phyloP scores from a whole-genome alignment of 2,113 vertebrate species.

The Lasiurus borealis region DNA sequence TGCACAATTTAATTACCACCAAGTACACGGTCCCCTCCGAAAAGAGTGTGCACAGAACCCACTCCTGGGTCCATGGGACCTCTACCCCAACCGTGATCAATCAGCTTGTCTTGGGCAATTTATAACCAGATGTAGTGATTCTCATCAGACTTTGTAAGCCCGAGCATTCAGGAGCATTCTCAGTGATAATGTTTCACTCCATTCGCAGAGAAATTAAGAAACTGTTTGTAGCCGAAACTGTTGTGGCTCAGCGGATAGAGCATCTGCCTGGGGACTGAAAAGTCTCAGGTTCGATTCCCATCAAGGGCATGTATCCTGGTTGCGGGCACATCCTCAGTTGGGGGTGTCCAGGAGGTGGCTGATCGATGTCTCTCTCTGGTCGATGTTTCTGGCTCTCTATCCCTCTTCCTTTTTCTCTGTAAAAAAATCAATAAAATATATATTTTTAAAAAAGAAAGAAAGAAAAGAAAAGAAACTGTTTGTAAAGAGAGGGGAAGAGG shows the following conservation, averaged over 20 bases:
- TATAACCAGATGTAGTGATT: not conserved
- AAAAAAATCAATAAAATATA: no score
- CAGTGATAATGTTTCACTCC: not conserved
- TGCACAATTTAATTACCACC: not conserved
- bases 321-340: no score
- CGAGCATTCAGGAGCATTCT: not conserved
- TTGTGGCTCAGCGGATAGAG: no score
- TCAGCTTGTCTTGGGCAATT: not conserved
- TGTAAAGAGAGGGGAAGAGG: not conserved
- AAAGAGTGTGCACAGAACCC: not conserved
- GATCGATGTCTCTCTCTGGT: no score
- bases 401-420: no score
- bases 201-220: not conserved
- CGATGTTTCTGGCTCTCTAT: no score
- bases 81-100: not conserved
- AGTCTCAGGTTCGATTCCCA: no score
- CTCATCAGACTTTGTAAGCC: not conserved
- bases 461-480: no score
- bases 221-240: not conserved
- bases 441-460: no score
- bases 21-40: not conserved
- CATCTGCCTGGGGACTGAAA: no score
- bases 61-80: not conserved
- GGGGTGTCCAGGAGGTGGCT: no score
- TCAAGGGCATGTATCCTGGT: no score